Evolutionary conservation across 1,140 invertebrate species (phyloP), one percentile per base, ranked within the genome.

Genomic region (Euura saliciscinereae): DNA sequence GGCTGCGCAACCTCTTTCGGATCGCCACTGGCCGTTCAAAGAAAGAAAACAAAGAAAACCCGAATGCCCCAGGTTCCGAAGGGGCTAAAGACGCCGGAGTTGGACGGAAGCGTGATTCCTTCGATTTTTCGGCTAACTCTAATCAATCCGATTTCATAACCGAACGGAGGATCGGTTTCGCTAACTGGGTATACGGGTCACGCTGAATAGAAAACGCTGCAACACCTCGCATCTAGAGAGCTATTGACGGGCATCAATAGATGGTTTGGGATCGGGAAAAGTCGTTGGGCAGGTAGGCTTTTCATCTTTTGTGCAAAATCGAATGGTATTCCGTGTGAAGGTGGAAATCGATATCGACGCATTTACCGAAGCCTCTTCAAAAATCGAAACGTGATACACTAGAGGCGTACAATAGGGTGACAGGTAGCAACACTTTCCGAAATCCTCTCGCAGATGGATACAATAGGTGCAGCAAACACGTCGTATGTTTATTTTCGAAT

Each of bases 341-440:
- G 51, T 59, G 51, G 51, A 11, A 59, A 59, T 3, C 51, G 51
- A 59, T 59, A 59, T 59, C 51, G 8, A 59, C 13, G 8, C 51
- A 59, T 59, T n/a, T n/a, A 11, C 51, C 51, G 5, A 28, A 28
- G 28, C 51, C 51, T 59, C 51, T 59, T 6, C 51, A 59, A 59
- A 28, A 80, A 79, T 78, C 73, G 83, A 83, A 80, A 83, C 77
- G 77, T 77, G 80, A 82, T 79, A 80, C 75, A 74, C 74, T 6
- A 10, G 0, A 75, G 69, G 76, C 66, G 59, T 76, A 84, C 79
- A 83, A 81, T 78, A 74, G 44, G 28, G 67, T 73, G 74, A 82
- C 82, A 85, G 84, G 83, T 83, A 85, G 77, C 82, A 83, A 85
- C 82, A 84, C 83, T 83, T 78, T 74, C 72, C n/a, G 69, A 75